Percentiles rank a stretch among this genome's conserved stretches.
Evolutionary conservation across 2,113 vertebrate genomes (phyloP).

Genomic region (Tachycineta bicolor): DNA sequence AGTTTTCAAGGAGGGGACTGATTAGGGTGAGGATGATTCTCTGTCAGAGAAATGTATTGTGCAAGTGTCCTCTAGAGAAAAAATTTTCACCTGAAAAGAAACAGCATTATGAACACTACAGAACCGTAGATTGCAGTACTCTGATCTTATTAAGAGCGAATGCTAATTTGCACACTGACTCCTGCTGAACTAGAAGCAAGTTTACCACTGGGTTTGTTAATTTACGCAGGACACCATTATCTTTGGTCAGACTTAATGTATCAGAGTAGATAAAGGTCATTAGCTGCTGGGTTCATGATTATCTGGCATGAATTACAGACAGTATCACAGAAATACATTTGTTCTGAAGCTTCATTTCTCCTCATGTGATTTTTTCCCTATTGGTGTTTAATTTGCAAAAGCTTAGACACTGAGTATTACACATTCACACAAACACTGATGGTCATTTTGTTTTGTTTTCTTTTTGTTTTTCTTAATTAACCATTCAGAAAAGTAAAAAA

Average conservation of each 20-base stretch:
- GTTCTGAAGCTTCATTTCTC: constrained; percentile 67
- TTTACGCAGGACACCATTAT: constrained; percentile 93
- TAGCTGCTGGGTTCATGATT: constrained; percentile 84
- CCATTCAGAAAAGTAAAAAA: constrained; percentile 11
- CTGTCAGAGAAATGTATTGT: constrained; percentile 86
- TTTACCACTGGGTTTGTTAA: constrained; percentile 99
- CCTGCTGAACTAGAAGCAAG: constrained; percentile 91
- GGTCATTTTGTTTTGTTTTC: neutral
- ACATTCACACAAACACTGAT: neutral
- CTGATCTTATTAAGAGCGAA: constrained; percentile 95
- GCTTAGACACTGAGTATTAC: constrained; percentile 4
- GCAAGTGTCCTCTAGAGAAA: constrained; percentile 85
- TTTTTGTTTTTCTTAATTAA: constrained; percentile 16
- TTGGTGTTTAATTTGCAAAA: constrained; percentile 71
- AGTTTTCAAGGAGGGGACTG: constrained; percentile 89
- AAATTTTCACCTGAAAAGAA: constrained; percentile 91
- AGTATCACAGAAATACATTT: constrained; percentile 77
- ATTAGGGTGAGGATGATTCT: constrained; percentile 87
- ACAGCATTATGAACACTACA: constrained; percentile 78
- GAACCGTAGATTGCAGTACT: constrained; percentile 78
- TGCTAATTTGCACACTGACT: constrained; percentile 95
- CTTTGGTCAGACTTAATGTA: constrained; percentile 84
- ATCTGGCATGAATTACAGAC: constrained; percentile 78
- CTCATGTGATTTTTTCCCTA: constrained; percentile 50
- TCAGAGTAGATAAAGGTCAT: constrained; percentile 86